phyloP scores from a whole-genome alignment of 2,888 invertebrate species.

The Boloria euphrosyne region DNA sequence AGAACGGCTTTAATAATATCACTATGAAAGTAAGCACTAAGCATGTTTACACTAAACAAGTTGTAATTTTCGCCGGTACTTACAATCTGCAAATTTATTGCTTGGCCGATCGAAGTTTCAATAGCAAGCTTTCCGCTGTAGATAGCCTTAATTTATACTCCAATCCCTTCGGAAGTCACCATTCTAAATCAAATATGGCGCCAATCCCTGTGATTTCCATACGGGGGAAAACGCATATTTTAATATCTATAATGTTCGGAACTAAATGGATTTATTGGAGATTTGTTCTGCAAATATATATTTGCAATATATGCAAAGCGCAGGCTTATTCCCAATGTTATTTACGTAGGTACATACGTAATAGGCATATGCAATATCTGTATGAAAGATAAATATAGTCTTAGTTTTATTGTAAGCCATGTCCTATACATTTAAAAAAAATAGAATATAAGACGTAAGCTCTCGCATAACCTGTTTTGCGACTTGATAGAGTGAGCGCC shows the following conservation, averaged over 20 bases:
- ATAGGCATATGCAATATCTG: too few species aligned
- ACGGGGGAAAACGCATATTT: constrained; percentile 64
- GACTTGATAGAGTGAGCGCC: too few species aligned
- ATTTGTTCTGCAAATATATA: constrained; percentile 34
- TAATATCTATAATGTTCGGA: constrained; percentile 62
- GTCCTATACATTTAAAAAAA: too few species aligned
- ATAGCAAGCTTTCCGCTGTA: constrained; percentile 57
- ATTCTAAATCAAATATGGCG: constrained; percentile 78
- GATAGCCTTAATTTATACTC: constrained; percentile 66
- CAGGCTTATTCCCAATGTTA: too few species aligned
- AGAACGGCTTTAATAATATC: too few species aligned
- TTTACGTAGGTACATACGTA: too few species aligned
- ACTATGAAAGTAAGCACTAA: not conserved
- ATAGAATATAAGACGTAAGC: too few species aligned
- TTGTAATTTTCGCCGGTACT: constrained; percentile 32
- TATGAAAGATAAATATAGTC: too few species aligned
- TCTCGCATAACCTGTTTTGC: too few species aligned
- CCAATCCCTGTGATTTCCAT: constrained; percentile 57
- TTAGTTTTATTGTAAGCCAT: too few species aligned
- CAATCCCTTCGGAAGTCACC: constrained; percentile 70
- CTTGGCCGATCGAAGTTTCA: constrained; percentile 57
- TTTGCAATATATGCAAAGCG: constrained; percentile 14
- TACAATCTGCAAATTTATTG: constrained; percentile 55
- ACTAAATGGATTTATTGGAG: constrained; percentile 50
- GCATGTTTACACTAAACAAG: constrained; percentile 10